Evolutionary conservation across 2,113 vertebrate species (phyloP), one percentile per base, ranked within the genome.

Genomic region (Astur gentilis): DNA sequence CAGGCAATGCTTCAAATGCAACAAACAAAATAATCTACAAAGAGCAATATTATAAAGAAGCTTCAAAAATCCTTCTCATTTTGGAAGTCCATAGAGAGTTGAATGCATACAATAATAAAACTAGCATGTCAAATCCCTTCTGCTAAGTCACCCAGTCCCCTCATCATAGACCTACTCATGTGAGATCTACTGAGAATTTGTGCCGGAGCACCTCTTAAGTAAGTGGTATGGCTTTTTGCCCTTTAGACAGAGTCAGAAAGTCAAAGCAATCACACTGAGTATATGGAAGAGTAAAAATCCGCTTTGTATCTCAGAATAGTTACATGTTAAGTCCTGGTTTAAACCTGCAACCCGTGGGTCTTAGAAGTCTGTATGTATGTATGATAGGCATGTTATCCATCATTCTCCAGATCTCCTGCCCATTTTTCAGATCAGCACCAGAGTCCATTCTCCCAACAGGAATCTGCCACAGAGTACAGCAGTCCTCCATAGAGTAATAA

Each of bases 371-470:
- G 66, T 42, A 13, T 42, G 40, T 42, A 5, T 34, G 44, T 8
- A 10, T 1, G 7, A 40, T 27, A 16, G 1, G 3, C 21, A 4
- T 1, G 16, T 12, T 36, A 36, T 6, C 38, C 27, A 3, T 13
- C 29, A 3, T 52, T 27, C 64, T 54, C 57, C 38, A 57, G 47
- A 13, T 32, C 40, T 65, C 69, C 45, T 38, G 36, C 58, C 20
- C 7, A 4, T 44, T 61, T 67, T 58, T 50, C 34, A 70, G 32
- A 16, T 6, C 73, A 67, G 69, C 61, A 18, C 8, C 32, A 52
- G 32, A 52, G 31, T 5, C 67, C 21, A 0, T 42, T 36, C 44
- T 36, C 55, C 44, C 57, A n/a, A 11, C 4, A 29, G 57, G 5
- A 60, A 44, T 25, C 60, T 66, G 19, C 23, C 44, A 25, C 31